Conservation (phyloP, 2,888 invertebrate genomes). For the Drosophila ustulata region DNA sequence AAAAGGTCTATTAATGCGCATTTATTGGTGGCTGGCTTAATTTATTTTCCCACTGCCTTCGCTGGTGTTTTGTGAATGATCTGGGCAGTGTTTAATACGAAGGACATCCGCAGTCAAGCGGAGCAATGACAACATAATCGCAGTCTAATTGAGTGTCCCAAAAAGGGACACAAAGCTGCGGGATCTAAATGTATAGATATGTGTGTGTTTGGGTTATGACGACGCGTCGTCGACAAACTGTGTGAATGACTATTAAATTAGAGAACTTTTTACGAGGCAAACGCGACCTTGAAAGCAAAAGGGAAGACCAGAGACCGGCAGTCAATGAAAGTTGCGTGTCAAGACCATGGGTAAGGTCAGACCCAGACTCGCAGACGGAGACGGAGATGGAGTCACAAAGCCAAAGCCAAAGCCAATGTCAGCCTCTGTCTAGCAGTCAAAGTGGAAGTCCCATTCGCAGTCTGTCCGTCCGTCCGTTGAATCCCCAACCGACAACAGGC, state of each 20-base stretch:
- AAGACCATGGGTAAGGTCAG: slow-evolving; percentile 52
- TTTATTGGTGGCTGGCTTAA: background rate
- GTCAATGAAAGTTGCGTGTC: slow-evolving; percentile 56
- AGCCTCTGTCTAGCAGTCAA: slow-evolving; percentile 41
- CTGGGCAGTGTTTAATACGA: background rate
- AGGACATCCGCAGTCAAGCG: background rate
- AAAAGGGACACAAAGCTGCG: slow-evolving; percentile 14
- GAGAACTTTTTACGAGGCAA: slow-evolving; percentile 65
- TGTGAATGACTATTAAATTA: slow-evolving; percentile 63
- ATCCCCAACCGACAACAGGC: background rate
- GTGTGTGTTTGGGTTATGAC: slow-evolving; percentile 16
- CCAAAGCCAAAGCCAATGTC: slow-evolving; percentile 60
- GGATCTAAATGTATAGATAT: background rate
- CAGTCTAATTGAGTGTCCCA: slow-evolving; percentile 13
- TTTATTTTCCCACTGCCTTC: background rate
- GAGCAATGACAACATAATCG: slow-evolving; percentile 12
- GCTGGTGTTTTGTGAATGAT: background rate
- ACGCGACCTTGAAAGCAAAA: slow-evolving; percentile 59
- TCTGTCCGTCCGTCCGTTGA: slow-evolving; percentile 15
- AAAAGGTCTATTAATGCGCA: background rate
- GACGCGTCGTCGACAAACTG: slow-evolving; percentile 21
- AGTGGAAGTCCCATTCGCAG: slow-evolving; percentile 14
- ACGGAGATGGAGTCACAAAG: slow-evolving; percentile 9
- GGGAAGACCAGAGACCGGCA: slow-evolving; percentile 5
- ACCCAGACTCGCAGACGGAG: slow-evolving; percentile 42